Evolutionary conservation across 35 echinoderm and acorn worm genomes (phyloP), one percentile per base, ranked within the genome.

Genomic region (Heliocidaris tuberculata): DNA sequence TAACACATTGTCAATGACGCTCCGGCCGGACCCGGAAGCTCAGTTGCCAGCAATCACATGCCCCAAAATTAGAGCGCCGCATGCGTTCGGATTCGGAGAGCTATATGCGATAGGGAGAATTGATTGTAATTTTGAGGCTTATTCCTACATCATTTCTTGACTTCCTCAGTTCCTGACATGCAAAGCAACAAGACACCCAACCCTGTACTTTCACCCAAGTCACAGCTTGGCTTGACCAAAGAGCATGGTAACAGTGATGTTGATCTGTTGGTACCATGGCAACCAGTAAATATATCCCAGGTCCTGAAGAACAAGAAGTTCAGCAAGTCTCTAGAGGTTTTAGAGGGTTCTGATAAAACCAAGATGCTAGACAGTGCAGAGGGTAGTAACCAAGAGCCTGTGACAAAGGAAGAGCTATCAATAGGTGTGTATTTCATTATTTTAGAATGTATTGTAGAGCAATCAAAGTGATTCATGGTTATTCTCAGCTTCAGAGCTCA

Each of bases 231-330:
- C 50, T 49, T 93, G 47, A 93, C n/a, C 91, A 93, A 93, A 48
- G 91, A 93, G 50, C 31, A 93, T 30, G 91, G 48, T 13, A 48
- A 59, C 50, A 93, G 29, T 13, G 91, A 93, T 93, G 91, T 59
- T 13, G 91, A 93, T 32, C 91, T 93, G 3, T 10, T 31, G 30
- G 16, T 93, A 59, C 91, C 91, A 59, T 93, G 91, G 91, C 91
- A 93, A 93, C 91, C 50, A 9, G 48, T 93, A 15, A 49, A 49
- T 13, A 24, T 93, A 2, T n/a, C 91, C 24, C 48, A 16, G 48
- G 24, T 48, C 5, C 50, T 59, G 91, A 93, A 16, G 91, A 78
- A 78, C 65, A 93, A 93, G 90, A 48, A 56, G 50, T 93, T 48
- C 27, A 93, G 15, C 48, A 93, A 15, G 48, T 56, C 91, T n/a